phyloP scores from a whole-genome alignment of 2,113 vertebrate species.

The Agapornis roseicollis region DNA sequence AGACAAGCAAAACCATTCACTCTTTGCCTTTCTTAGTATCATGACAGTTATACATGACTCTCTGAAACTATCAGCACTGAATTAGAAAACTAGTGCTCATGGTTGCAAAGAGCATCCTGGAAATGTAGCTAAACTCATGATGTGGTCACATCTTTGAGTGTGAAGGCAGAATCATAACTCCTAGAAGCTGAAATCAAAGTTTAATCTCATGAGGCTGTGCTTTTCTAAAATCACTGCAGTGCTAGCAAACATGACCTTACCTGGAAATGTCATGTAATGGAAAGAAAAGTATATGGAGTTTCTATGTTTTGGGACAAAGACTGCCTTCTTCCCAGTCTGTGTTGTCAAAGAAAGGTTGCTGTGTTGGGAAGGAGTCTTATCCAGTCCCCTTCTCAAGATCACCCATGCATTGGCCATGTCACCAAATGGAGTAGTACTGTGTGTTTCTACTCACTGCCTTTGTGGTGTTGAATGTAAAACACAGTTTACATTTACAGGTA shows the following conservation, averaged over 20 bases:
- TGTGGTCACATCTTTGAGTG: background rate
- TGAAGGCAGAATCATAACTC: background rate
- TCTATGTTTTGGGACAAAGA: background rate
- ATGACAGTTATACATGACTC: background rate
- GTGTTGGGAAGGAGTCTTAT: background rate
- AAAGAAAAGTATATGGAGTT: background rate
- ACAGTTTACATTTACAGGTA: background rate
- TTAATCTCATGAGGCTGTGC: background rate
- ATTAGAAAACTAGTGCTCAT: background rate
- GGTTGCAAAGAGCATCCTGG: background rate
- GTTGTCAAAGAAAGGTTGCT: background rate
- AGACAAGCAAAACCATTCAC: background rate
- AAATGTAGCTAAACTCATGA: background rate
- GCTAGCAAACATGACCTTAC: background rate
- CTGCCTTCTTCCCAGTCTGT: background rate
- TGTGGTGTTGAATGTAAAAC: background rate
- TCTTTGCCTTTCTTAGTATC: background rate
- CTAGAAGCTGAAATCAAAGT: background rate
- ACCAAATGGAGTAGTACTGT: background rate
- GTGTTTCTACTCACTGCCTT: background rate
- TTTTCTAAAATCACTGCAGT: background rate
- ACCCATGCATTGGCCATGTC: fast-evolving
- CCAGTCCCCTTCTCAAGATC: background rate
- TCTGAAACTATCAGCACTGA: background rate
- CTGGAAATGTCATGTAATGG: background rate